A percentile compares a stretch with the other conserved stretches of the same genome.
These are phyloP conservation scores for Apodemus sylvaticus DNA, from an alignment of 2,113 vertebrate species.

Conservation along the genomic window DNA sequence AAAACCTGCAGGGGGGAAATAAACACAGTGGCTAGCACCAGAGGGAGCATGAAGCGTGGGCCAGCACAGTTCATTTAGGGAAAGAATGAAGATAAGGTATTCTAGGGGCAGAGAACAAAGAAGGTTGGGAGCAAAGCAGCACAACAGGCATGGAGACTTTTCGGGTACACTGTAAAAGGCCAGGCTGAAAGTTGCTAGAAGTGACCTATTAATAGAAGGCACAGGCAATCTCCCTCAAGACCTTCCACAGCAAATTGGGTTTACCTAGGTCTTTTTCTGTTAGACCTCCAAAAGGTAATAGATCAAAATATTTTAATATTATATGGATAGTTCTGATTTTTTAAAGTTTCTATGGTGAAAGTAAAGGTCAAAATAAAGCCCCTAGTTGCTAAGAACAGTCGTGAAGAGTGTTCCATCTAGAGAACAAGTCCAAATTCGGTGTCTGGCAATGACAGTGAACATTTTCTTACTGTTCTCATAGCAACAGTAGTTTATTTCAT, in stretches of 20 bases:
- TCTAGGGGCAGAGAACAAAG: neutral
- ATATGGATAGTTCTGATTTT: neutral
- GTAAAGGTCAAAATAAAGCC: neutral
- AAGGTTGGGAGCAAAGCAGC: neutral
- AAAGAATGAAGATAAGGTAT: neutral
- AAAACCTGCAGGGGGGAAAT: neutral
- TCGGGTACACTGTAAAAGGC: neutral
- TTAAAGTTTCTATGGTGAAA: neutral
- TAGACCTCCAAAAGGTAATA: neutral
- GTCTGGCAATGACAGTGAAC: neutral
- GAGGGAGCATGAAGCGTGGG: neutral
- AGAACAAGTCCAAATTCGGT: neutral
- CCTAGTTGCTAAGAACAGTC: neutral
- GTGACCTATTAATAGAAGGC: neutral
- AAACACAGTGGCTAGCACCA: too few species aligned
- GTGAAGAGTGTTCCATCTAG: neutral
- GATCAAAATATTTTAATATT: neutral
- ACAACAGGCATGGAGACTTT: neutral
- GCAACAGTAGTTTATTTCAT: conserved; percentile 33
- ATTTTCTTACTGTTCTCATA: conserved; percentile 34
- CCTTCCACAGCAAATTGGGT: neutral
- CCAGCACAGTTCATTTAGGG: neutral
- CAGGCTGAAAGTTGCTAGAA: neutral
- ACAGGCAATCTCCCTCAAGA: neutral
- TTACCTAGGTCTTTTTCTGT: conserved; percentile 23